Evolutionary conservation across 2,888 invertebrate species (phyloP).

Genomic region (Ectropis crepuscularia): DNA sequence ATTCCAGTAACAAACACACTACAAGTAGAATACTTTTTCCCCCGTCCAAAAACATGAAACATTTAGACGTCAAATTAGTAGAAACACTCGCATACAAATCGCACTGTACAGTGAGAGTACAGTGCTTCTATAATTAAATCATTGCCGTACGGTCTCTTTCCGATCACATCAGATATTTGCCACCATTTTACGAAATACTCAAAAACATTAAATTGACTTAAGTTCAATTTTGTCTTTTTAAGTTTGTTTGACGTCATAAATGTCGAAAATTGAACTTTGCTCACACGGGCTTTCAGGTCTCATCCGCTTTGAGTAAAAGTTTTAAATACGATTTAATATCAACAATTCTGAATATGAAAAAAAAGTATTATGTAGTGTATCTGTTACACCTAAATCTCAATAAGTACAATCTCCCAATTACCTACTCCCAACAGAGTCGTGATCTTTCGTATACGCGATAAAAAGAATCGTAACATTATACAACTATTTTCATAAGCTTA

Average conservation of each 20-base stretch:
- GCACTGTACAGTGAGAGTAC: neutral
- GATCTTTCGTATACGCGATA: slow-evolving; percentile 36
- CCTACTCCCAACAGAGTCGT: slow-evolving; percentile 23
- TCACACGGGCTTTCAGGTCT: no score
- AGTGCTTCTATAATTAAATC: neutral
- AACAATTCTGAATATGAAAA: no score
- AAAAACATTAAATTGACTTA: no score
- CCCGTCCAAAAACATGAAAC: neutral
- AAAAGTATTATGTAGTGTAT: slow-evolving; percentile 5
- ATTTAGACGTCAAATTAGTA: neutral
- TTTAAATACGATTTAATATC: neutral
- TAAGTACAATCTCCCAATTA: slow-evolving; percentile 19
- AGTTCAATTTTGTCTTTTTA: no score
- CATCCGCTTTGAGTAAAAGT: no score
- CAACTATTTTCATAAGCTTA: slow-evolving; percentile 33
- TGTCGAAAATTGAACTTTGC: no score
- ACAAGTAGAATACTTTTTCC: slow-evolving; percentile 1
- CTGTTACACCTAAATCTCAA: slow-evolving; percentile 10
- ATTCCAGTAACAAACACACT: slow-evolving; percentile 11
- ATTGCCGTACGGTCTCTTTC: no score
- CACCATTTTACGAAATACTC: no score
- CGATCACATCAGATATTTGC: no score
- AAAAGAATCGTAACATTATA: slow-evolving; percentile 23
- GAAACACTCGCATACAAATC: neutral
- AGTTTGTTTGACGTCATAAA: no score